phyloP scores from a whole-genome alignment of 2,888 invertebrate species.

The Drosophila borborema region DNA sequence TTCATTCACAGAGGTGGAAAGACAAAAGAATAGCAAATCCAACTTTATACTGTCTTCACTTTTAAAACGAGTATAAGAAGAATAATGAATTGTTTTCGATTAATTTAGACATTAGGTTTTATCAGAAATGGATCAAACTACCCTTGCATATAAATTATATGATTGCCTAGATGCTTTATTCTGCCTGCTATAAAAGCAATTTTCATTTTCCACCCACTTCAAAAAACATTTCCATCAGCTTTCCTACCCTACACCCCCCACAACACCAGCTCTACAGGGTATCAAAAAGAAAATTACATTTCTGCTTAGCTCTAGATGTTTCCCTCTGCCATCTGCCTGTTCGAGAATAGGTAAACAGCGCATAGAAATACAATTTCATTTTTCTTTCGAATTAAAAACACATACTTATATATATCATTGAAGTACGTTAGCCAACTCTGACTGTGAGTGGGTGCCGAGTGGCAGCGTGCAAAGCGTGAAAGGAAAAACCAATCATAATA shows the following conservation, averaged over 20 bases:
- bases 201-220: conserved; percentile 3
- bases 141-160: not conserved
- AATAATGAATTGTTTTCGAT: not conserved
- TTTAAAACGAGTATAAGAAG: too few species aligned
- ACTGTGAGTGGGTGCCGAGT: not conserved
- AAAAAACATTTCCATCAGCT: conserved; percentile 19
- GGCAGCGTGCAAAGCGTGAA: conserved; percentile 4
- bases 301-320: conserved; percentile 28
- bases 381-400: conserved; percentile 17
- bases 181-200: not conserved
- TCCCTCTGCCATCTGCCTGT: conserved; percentile 25
- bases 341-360: conserved; percentile 72
- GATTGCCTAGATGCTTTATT: not conserved
- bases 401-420: not conserved
- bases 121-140: not conserved
- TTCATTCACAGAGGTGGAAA: too few species aligned
- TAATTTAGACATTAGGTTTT: not conserved
- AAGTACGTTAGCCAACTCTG: conserved; percentile 7
- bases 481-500: conserved; percentile 65
- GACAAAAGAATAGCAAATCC: too few species aligned
- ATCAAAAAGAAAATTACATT: conserved; percentile 68
- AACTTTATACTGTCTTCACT: too few species aligned
- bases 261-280: not conserved
- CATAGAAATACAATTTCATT: conserved; percentile 66
- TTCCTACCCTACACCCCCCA: not conserved